These are phyloP conservation scores for Cetoscarus ocellatus DNA, from an alignment of 2,797 vertebrate species.

Conservation along the genomic window DNA sequence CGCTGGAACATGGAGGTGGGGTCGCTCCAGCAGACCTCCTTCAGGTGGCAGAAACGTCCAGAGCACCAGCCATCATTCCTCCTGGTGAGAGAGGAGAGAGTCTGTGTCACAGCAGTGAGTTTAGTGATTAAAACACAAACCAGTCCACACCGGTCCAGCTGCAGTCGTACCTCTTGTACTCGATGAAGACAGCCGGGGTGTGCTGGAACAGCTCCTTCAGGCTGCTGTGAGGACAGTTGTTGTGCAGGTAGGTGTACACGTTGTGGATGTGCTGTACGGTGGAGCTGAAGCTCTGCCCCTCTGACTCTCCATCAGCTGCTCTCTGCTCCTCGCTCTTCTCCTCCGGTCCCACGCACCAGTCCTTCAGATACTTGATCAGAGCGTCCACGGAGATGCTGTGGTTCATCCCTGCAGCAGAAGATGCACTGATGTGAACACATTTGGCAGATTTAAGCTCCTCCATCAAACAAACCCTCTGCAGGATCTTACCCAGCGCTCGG, in stretches of 20 bases:
- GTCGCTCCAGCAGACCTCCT: constrained; percentile 87
- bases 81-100: constrained; percentile 42
- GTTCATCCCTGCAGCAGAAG: constrained; percentile 77
- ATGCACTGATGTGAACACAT: neutral
- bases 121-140: neutral
- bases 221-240: constrained; percentile 67
- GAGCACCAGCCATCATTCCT: constrained; percentile 60
- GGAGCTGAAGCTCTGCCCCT: constrained; percentile 76
- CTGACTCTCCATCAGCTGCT: constrained; percentile 42
- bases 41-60: constrained; percentile 84
- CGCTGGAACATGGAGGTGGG: constrained; percentile 81
- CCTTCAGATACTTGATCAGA: constrained; percentile 81
- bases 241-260: constrained; percentile 80
- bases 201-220: constrained; percentile 84
- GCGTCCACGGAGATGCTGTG: constrained; percentile 71
- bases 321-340: constrained; percentile 45
- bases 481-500: constrained; percentile 76
- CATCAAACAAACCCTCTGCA: too few species aligned
- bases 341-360: constrained; percentile 76
- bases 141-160: too few species aligned
- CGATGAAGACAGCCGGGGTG: constrained; percentile 83
- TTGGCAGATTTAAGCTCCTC: neutral
- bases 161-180: constrained; percentile 76
- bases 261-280: constrained; percentile 79
- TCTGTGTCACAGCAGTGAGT: too few species aligned